phyloP scores from a whole-genome alignment of 2,113 vertebrate genomes.

The Periophthalmodon schlosseri region DNA sequence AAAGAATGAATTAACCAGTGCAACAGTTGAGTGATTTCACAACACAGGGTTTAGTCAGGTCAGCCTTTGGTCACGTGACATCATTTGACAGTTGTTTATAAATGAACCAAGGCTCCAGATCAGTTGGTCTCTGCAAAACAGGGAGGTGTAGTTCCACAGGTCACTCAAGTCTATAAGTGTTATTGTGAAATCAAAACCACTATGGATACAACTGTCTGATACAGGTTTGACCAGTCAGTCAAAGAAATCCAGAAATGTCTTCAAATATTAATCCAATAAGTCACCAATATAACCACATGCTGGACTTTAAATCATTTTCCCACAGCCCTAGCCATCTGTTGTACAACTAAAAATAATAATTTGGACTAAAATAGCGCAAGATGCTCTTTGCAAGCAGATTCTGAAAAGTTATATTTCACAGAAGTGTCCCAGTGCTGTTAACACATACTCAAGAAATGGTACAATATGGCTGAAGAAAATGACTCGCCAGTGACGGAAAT shows the following conservation, averaged over 20 bases:
- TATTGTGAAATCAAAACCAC: neutral
- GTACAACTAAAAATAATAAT: neutral
- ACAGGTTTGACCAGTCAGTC: conserved; percentile 3
- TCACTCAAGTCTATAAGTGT: neutral
- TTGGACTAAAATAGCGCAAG: conserved; percentile 1
- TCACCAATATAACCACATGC: neutral
- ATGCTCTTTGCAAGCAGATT: neutral
- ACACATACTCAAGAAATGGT: neutral
- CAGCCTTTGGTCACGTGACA: conserved; percentile 32
- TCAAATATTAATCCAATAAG: neutral
- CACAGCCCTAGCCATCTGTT: neutral
- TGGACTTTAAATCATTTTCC: neutral
- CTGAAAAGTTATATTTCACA: neutral
- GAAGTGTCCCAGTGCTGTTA: neutral
- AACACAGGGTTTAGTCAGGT: conserved; percentile 23
- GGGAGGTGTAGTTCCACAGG: conserved; percentile 20
- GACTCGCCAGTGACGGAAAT: neutral
- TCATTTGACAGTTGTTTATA: conserved; percentile 31
- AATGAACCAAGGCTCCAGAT: conserved; percentile 32
- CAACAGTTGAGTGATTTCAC: conserved; percentile 37
- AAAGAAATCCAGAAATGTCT: neutral
- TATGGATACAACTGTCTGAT: conserved; percentile 1
- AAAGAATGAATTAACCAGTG: conserved; percentile 33
- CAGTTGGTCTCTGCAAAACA: conserved; percentile 46
- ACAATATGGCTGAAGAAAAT: neutral